Evolutionary conservation across 2,797 vertebrate species (phyloP).

Genomic region (Gallinago solitaria): DNA sequence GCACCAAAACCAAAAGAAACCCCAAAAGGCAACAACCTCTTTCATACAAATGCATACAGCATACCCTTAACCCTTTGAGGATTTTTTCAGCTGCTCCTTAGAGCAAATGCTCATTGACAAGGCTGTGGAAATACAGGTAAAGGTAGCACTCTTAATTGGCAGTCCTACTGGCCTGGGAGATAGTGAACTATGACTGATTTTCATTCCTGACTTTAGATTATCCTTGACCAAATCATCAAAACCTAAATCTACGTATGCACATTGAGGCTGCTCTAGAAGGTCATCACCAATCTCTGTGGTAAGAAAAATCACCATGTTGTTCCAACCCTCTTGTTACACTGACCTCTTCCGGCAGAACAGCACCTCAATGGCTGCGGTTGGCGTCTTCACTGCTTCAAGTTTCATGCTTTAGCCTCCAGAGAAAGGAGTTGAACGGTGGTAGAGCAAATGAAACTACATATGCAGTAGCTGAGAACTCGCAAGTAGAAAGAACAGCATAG

Average conservation of each 20-base stretch:
- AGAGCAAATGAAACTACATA: background rate
- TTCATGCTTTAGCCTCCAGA: background rate
- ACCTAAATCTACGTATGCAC: background rate
- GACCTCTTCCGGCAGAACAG: background rate
- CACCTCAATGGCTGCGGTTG: background rate
- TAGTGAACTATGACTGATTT: background rate
- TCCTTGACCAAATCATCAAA: background rate
- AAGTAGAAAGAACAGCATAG: background rate
- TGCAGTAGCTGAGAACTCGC: background rate
- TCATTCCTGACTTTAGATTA: background rate
- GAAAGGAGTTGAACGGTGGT: background rate
- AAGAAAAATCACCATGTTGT: background rate
- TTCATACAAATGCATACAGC: background rate
- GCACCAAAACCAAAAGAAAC: background rate
- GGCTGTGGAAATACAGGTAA: conserved; percentile 36
- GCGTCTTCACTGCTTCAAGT: background rate
- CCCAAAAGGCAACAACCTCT: background rate
- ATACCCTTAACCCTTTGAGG: background rate
- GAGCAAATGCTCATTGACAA: conserved; percentile 46
- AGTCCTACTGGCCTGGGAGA: background rate
- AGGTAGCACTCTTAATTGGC: background rate
- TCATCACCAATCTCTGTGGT: background rate
- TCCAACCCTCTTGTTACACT: background rate
- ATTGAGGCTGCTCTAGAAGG: background rate
- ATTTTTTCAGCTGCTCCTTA: conserved; percentile 19